These are phyloP conservation scores for Thunnus maccoyii DNA, from an alignment of 2,113 vertebrate genomes.

Conservation along the genomic window DNA sequence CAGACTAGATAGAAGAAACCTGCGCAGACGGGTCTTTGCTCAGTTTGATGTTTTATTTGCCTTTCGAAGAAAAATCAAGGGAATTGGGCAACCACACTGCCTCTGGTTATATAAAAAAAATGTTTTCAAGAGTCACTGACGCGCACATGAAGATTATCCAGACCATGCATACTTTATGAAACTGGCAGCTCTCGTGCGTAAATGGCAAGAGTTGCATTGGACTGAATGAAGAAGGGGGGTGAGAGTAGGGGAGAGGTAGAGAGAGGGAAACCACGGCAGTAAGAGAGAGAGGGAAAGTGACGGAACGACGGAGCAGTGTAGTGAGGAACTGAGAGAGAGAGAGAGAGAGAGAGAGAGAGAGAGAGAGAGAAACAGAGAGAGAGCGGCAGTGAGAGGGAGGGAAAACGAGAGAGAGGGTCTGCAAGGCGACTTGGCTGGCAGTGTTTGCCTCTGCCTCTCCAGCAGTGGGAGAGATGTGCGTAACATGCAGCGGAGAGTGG, in stretches of 20 bases:
- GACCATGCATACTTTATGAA: constrained; percentile 46
- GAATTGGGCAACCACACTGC: neutral
- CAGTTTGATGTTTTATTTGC: constrained; percentile 8
- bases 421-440: constrained; percentile 71
- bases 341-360: neutral
- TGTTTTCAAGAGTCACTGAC: neutral
- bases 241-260: neutral
- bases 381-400: constrained; percentile 22
- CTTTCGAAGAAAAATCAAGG: neutral
- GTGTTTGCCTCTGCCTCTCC: constrained; percentile 66
- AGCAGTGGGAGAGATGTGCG: constrained; percentile 74
- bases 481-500: constrained; percentile 75
- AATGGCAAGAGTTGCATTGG: constrained; percentile 56
- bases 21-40: constrained; percentile 6
- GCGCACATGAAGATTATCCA: constrained; percentile 19
- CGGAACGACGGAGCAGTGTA: constrained; percentile 14
- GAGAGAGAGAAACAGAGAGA: neutral
- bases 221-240: constrained; percentile 22
- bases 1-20: neutral
- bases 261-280: too few species aligned
- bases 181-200: constrained; percentile 50
- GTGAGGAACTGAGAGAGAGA: neutral
- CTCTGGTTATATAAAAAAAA: neutral
- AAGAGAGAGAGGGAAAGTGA: constrained; percentile 17
- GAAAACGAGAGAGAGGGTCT: constrained; percentile 41